Evolutionary conservation across 2,797 vertebrate species (phyloP).

Genomic region (Emydoidea blandingii): DNA sequence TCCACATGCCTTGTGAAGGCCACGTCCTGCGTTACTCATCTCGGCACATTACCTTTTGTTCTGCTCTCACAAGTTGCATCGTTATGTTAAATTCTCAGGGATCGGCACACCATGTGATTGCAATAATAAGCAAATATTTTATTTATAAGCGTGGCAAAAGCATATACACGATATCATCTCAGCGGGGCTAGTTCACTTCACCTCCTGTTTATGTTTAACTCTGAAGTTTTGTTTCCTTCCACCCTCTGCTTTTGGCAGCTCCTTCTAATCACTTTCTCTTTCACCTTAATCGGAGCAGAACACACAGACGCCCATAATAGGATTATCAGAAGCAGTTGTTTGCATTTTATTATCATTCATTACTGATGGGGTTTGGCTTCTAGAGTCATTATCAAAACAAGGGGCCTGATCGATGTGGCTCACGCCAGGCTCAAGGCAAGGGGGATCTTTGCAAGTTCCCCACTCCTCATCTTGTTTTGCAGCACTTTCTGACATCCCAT

Average conservation of each 20-base stretch:
- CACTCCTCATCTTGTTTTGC: neutral
- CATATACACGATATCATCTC: conserved; percentile 48
- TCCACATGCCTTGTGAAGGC: neutral
- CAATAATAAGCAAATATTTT: conserved; percentile 54
- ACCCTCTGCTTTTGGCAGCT: conserved; percentile 45
- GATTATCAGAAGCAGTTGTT: conserved; percentile 36
- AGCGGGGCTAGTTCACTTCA: conserved; percentile 35
- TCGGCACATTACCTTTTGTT: conserved; percentile 12
- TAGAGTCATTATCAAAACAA: neutral
- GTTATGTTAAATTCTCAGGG: conserved; percentile 25
- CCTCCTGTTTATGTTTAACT: conserved; percentile 30
- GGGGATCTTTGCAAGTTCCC: neutral
- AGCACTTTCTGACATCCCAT: neutral
- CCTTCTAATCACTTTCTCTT: conserved; percentile 33
- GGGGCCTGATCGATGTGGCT: neutral
- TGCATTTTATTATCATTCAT: conserved; percentile 5
- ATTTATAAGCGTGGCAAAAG: conserved; percentile 51
- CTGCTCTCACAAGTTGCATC: neutral
- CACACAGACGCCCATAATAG: conserved; percentile 8
- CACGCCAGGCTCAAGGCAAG: neutral
- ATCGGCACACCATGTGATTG: neutral
- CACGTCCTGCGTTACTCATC: neutral
- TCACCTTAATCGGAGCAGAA: conserved; percentile 19
- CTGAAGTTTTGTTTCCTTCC: conserved; percentile 44
- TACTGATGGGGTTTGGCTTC: conserved; percentile 22